Percentiles rank a stretch among this genome's conserved stretches.
phyloP scores from a whole-genome alignment of 2,888 invertebrate genomes.

The Copidosoma aretas region DNA sequence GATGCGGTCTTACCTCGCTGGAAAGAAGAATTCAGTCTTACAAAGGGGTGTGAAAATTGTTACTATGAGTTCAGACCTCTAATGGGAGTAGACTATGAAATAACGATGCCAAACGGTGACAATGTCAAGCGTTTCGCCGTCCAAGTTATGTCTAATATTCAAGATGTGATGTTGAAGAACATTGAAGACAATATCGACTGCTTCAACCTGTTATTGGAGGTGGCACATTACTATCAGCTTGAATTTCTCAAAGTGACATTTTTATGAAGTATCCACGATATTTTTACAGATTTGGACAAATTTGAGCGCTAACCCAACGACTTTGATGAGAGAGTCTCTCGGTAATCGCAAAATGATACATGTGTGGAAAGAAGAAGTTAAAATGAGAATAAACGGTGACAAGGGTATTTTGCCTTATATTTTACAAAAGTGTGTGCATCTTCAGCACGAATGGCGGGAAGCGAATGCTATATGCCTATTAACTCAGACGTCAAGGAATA shows the following conservation, averaged over 20 bases:
- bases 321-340: conserved; percentile 64
- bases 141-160: conserved; percentile 69
- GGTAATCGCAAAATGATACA: conserved; percentile 64
- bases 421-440: conserved; percentile 48
- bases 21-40: conserved; percentile 65
- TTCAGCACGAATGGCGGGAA: conserved; percentile 57
- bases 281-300: conserved; percentile 20
- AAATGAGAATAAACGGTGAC: conserved; percentile 70
- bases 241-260: background rate
- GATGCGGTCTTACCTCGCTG: conserved; percentile 75
- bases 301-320: conserved; percentile 1
- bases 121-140: conserved; percentile 74
- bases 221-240: too few species aligned
- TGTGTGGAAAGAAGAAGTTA: conserved; percentile 46
- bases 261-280: background rate
- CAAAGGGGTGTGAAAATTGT: conserved; percentile 60
- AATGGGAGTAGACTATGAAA: conserved; percentile 50
- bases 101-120: conserved; percentile 70
- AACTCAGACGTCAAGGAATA: conserved; percentile 68
- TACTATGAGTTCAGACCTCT: conserved; percentile 47
- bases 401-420: conserved; percentile 57
- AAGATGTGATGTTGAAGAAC: conserved; percentile 70
- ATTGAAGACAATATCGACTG: conserved; percentile 83
- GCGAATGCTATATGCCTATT: conserved; percentile 63
- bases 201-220: conserved; percentile 55